Conservation (phyloP, 2,113 vertebrate genomes). For the Pelusios castaneus region DNA sequence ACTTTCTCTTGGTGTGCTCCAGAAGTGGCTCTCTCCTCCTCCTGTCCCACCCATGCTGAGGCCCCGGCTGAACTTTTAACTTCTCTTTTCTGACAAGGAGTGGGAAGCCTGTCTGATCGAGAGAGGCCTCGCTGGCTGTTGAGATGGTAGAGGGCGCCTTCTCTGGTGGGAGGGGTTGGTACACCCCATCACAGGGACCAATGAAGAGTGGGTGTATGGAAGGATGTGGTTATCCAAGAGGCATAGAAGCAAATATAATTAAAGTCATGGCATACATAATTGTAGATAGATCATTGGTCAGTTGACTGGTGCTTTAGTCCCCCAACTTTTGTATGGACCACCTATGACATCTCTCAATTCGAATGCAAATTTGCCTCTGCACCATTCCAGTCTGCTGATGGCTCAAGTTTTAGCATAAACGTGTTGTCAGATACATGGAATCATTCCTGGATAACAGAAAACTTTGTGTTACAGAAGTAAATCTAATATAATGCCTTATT, state of each 20-base stretch:
- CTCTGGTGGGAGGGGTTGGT: no score
- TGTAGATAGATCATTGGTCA: neutral
- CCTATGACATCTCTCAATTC: neutral
- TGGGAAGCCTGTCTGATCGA: no score
- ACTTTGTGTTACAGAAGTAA: neutral
- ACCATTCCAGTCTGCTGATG: rapidly evolving
- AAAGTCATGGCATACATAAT: neutral
- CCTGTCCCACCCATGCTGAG: no score
- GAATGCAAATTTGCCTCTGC: neutral
- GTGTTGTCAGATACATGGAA: neutral
- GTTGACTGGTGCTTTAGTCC: neutral
- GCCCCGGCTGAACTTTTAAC: no score
- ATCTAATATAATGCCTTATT: neutral
- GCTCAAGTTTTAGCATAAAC: neutral
- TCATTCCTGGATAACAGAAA: neutral
- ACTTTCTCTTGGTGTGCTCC: no score
- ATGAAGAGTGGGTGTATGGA: neutral
- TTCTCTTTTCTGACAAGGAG: no score
- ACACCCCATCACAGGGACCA: no score
- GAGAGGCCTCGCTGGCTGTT: no score
- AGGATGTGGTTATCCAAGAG: neutral
- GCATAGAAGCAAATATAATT: neutral
- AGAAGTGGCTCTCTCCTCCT: no score
- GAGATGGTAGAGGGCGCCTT: no score
- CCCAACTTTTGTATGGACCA: neutral